Base-by-base conservation (phyloP, 1,140 invertebrate species). In the Nixonia krombeini region DNA sequence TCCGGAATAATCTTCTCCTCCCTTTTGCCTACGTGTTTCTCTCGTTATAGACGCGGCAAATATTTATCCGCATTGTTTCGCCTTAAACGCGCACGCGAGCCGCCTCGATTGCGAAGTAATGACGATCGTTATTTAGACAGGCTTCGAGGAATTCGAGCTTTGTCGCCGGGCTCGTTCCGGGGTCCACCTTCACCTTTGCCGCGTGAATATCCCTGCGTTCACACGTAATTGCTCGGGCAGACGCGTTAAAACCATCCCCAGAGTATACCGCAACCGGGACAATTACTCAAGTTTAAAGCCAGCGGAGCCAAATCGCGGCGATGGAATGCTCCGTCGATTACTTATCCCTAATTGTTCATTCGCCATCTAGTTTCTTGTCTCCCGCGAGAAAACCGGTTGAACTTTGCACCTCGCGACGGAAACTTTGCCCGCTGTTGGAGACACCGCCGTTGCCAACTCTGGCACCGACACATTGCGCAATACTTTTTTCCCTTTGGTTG, bases 1-100 rank as follows among this genome's bases (percentile, higher is more conserved):
- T 51, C 61, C 28, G 53, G 37, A 42, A 76, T 66, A 73, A 68
- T 70, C 61, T 65, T 64, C 52, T 52, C 8, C 33, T 13, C 58
- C 37, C 13, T 12, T 21, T 26, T 9, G 13, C 10, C 42, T 17
- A 49, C 21, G n/a, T 28, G 38, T 57, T 1, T 28, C 15, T 47
- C 7, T 17, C 56, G 51, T 57, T 58, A 55, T 47, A 58, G 52
- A 57, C 23, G 46, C 57, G 56, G 49, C 53, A 63, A 69, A 75
- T 78, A 72, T 78, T 80, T 79, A 78, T 80, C 72, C 59, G 59
- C 76, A 74, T 78, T 78, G 79, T 81, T 82, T 70, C 49, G 25
- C 51, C 50, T 59, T 56, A 53, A 62, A 49, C 41, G 65, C 51
- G 45, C 31, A 13, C 4, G 37, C 5, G 10, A 4, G 47, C 44